phyloP scores from a whole-genome alignment of 2,113 vertebrate species.

The Phyllostomus hastatus region DNA sequence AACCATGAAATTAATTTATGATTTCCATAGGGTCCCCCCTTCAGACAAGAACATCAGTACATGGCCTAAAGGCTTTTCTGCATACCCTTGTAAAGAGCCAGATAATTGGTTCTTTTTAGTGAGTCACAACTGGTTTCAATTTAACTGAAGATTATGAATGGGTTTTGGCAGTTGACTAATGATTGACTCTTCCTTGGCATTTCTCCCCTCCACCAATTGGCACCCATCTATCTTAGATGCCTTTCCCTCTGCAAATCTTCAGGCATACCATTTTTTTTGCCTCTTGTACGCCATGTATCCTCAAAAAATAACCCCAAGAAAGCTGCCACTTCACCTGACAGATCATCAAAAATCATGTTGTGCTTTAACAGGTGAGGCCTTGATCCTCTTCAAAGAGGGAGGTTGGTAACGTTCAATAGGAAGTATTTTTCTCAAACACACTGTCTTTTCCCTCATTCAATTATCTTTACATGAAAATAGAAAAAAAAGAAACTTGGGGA shows the following conservation, averaged over 20 bases:
- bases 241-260: background rate
- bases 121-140: constrained; percentile 45
- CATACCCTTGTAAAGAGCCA: constrained; percentile 32
- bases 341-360: background rate
- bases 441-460: background rate
- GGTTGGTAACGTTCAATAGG: background rate
- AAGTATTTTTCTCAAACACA: background rate
- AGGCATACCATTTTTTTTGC: background rate
- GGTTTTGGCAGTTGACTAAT: background rate
- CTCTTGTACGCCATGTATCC: background rate
- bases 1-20: constrained; percentile 67
- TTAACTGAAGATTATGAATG: constrained; percentile 14
- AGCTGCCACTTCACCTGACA: background rate
- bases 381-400: background rate
- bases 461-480: background rate
- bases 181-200: background rate
- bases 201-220: background rate
- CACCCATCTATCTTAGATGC: background rate
- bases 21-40: constrained; percentile 45
- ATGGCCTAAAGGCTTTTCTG: constrained; percentile 43
- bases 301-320: background rate
- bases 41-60: constrained; percentile 41
- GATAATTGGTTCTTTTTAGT: constrained; percentile 51
- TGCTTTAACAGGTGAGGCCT: background rate
- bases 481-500: background rate